Conservation (phyloP, 2,797 vertebrate genomes). For the Alcedo atthis region DNA sequence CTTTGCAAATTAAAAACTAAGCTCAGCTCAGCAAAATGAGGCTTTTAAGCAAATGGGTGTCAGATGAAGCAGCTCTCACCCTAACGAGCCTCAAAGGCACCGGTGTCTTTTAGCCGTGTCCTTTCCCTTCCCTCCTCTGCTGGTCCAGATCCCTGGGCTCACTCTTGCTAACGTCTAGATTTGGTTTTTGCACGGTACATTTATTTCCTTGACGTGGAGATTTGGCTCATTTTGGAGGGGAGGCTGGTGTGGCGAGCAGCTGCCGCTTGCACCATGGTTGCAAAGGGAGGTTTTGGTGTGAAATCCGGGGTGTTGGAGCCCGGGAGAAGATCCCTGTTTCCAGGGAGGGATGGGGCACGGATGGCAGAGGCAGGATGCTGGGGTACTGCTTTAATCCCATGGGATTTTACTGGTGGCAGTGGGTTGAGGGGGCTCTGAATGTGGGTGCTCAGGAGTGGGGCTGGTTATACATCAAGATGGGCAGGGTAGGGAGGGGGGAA, state of each 20-base stretch:
- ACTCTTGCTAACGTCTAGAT: neutral
- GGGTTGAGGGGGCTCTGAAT: rapidly evolving
- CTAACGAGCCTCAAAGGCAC: neutral
- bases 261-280: neutral
- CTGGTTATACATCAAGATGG: rapidly evolving
- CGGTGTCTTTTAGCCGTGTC: neutral
- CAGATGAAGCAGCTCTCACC: neutral
- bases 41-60: neutral
- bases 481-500: neutral
- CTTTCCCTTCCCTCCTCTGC: neutral
- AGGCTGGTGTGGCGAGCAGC: neutral
- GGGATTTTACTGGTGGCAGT: neutral
- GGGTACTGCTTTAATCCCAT: neutral
- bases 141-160: neutral
- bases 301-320: neutral
- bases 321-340: neutral
- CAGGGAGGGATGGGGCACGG: neutral
- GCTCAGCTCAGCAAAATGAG: neutral
- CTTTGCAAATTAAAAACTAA: neutral
- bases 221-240: neutral
- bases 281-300: neutral
- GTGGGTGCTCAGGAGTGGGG: neutral
- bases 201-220: neutral
- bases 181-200: too few relatives aligned
- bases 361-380: neutral